Percentiles rank a stretch among this genome's conserved stretches.
Conservation (phyloP, 1,140 invertebrate species). For the Bombus affinis region DNA sequence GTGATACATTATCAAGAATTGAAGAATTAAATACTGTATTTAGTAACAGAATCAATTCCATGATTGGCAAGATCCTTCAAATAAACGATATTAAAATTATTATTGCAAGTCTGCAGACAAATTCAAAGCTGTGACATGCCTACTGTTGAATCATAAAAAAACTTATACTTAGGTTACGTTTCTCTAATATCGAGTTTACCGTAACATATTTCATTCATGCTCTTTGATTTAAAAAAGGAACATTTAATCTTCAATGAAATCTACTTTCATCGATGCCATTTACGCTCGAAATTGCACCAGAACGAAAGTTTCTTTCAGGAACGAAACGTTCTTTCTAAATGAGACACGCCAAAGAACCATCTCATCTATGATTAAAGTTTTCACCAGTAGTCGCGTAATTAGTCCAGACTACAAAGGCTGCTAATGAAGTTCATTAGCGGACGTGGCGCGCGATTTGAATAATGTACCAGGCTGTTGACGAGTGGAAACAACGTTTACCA, state of each 20-base stretch:
- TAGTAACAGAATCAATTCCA: too few species aligned
- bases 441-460: conserved; percentile 18
- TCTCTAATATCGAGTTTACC: too few species aligned
- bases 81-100: too few species aligned
- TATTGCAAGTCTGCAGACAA: too few species aligned
- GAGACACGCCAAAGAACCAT: too few species aligned
- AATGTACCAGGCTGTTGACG: neutral
- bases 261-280: neutral
- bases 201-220: neutral
- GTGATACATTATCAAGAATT: too few species aligned
- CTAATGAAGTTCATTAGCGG: conserved; percentile 58
- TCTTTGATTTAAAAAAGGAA: neutral
- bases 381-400: conserved; percentile 31
- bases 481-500: conserved; percentile 11
- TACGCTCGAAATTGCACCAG: neutral
- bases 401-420: conserved; percentile 41
- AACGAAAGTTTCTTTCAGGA: too few species aligned
- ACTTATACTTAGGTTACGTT: too few species aligned
- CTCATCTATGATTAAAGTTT: neutral
- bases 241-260: neutral
- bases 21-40: too few species aligned
- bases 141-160: too few species aligned
- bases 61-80: too few species aligned
- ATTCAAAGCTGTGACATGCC: too few species aligned
- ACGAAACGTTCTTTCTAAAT: neutral